Percentiles rank a stretch among this genome's conserved stretches.
Evolutionary conservation across 2,797 vertebrate genomes (phyloP).

Genomic region (Apogon hyalosoma): DNA sequence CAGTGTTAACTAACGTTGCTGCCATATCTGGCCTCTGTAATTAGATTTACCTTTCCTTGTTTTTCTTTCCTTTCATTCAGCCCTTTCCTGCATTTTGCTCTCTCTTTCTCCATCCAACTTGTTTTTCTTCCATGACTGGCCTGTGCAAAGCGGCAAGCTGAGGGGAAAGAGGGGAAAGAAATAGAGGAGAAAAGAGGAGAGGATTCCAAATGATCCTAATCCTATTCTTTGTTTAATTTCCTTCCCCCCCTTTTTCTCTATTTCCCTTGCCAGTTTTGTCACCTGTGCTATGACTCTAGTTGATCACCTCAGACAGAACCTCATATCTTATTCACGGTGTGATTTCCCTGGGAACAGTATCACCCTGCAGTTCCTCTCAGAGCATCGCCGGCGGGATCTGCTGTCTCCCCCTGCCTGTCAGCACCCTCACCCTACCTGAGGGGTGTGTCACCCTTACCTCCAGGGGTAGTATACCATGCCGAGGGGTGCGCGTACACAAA

Average conservation of each 20-base stretch:
- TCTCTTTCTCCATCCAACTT: conserved; percentile 50
- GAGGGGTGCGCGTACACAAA: conserved; percentile 42
- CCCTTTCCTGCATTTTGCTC: conserved; percentile 55
- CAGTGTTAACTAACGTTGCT: conserved; percentile 79
- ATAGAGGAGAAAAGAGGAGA: background rate
- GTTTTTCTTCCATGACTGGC: conserved; percentile 58
- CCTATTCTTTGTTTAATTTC: conserved; percentile 16
- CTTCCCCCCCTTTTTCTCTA: background rate
- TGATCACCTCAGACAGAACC: conserved; percentile 21
- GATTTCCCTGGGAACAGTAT: conserved; percentile 45
- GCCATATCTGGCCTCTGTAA: conserved; percentile 82
- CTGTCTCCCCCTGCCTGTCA: conserved; percentile 22
- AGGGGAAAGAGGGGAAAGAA: conserved; percentile 8
- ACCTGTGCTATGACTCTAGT: conserved; percentile 23
- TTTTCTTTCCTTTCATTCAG: conserved; percentile 78
- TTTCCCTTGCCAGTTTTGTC: conserved; percentile 4
- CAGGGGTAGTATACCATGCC: conserved; percentile 71
- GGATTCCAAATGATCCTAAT: conserved; percentile 3
- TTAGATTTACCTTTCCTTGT: conserved; percentile 85
- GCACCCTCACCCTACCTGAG: conserved; percentile 64
- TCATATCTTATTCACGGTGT: conserved; percentile 16
- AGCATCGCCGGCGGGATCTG: conserved; percentile 45
- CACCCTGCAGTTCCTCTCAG: conserved; percentile 46
- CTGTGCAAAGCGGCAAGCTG: conserved; percentile 7
- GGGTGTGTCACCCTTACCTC: conserved; percentile 75